Evolutionary conservation across 2,113 vertebrate genomes (phyloP).

Genomic region (Origma solitaria): DNA sequence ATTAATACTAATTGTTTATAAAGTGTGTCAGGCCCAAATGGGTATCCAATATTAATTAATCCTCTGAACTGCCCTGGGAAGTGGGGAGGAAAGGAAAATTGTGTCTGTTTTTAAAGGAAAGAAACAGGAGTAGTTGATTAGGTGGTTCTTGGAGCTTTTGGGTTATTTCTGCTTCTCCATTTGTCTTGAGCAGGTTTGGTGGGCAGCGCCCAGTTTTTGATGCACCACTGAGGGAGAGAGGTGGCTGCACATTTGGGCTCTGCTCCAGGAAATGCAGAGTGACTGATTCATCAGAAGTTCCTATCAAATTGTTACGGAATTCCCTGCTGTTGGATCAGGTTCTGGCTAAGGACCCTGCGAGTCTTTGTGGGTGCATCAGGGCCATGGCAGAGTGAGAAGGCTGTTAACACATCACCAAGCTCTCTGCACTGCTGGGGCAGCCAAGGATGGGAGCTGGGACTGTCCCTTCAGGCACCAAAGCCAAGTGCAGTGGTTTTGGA

Average conservation of each 20-base stretch:
- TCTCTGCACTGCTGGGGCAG: not conserved
- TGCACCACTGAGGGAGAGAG: too few species aligned
- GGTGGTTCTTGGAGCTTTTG: not conserved
- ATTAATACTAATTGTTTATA: constrained; percentile 27
- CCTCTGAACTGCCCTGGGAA: not conserved
- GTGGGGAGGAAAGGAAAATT: not conserved
- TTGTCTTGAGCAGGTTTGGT: not conserved
- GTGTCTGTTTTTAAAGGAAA: not conserved
- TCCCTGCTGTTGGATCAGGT: not conserved
- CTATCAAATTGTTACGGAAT: not conserved
- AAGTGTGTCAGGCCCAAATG: constrained; percentile 19
- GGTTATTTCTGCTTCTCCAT: not conserved
- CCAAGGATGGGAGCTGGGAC: not conserved
- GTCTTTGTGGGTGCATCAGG: not conserved
- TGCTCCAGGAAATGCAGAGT: not conserved
- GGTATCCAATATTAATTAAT: constrained; percentile 3
- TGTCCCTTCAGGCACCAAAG: not conserved
- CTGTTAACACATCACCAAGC: not conserved
- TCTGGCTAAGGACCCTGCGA: not conserved
- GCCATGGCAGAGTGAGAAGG: not conserved
- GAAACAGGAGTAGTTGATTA: not conserved
- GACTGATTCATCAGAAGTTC: not conserved
- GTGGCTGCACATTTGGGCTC: not conserved
- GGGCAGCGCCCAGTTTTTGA: not conserved
- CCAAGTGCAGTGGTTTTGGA: not conserved